Base-by-base conservation (phyloP, 30 jellyfish, hydroid and myxozoan genomes). In the Aurelia coerulea region DNA sequence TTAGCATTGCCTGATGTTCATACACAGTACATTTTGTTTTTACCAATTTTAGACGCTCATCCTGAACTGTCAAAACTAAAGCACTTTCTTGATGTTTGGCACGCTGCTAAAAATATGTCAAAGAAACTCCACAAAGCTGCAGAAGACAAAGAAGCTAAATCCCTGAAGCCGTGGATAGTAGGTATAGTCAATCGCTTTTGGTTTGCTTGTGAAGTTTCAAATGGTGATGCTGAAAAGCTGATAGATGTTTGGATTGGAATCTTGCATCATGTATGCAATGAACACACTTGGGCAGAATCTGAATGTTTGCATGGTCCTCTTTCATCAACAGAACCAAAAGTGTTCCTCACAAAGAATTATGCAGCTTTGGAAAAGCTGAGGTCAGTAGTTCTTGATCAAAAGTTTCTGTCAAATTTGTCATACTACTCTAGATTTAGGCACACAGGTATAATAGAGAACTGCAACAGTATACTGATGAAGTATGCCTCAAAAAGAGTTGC, bases 261-360 rank as follows among this genome's bases (percentile, higher is more conserved):
- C 12, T 12, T 71, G 14, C 81, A 71, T 23, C 29, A 23, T 23
- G 29, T 23, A 23, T 23, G 29, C 29, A 23, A 23, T 23, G 29
- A 23, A 23, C 29, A 23, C 29, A 23, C 29, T 23, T 23, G 29
- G 29, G 29, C 29, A 23, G 29, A 23, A 23, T 23, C 59, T 11
- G 68, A 31, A 37, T 71, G 81, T 37, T 13, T 14, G 19, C 81
- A 71, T 37, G 81, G 69, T 37, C 81, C 81, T 13, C 23, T 71
- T 31, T 16, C n/a, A 37, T 12, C 23, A 23, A 41, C 23, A 13
- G 81, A 71, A 71, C 81, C 81, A 14, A 71, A 71, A 37, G 35
- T 18, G 14, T 13, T 71, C 69, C 42, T 17, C 69, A 11, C 66
- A 56, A 56, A 11, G 17, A 56, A 13, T 17, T 56, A 13, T 10